Base-by-base conservation (phyloP, 2,888 invertebrate species). In the Morinoia aosen region DNA sequence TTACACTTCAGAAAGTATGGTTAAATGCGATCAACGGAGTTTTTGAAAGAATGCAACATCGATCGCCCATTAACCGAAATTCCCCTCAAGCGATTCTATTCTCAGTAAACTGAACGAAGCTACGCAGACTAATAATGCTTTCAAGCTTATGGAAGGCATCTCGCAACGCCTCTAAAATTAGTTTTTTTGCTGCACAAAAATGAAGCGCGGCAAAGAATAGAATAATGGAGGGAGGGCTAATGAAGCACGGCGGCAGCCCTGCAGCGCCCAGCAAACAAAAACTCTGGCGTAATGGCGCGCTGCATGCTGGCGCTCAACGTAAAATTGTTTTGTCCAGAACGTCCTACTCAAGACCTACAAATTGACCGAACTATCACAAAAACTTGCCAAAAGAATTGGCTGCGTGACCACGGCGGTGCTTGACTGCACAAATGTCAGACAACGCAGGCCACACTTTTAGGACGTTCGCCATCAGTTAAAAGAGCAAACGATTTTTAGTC, bases 201-300 rank as follows among this genome's bases (percentile, higher is more conserved):
- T 76, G 76, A 76, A 19, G 76, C 76, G 76, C 25, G 25, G 76
- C 76, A 76, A 76, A 76, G 76, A 76, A 76, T 10, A 76, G 76
- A 76, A 76, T 76, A 76, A 76, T 76, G 90, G 40, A 90, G 48
- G 90, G 39, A 90, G 48, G 90, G 90, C 14, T 90, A 90, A 90
- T 90, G 90, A 90, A 90, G 90, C 90, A 90, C 90, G 90, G 90
- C 33, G 12, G 39, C 40, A 40, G 48, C 90, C 48, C 11, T 39
- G 25, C 40, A 90, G 88, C 88, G n/a, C 19, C 64, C 88, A 8
- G 33, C 88, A 12, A 88, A 39, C 48, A 90, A 90, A 90, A 90
- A 90, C 90, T 90, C 40, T 2, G 1, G 39, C 90, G 48, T 90
- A 90, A 90, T 90, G 39, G 90, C 76, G 76, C 76, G 76, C 76